Evolutionary conservation across 2,888 invertebrate species (phyloP), one percentile per base, ranked within the genome.

Genomic region (Leucophora obtusa): DNA sequence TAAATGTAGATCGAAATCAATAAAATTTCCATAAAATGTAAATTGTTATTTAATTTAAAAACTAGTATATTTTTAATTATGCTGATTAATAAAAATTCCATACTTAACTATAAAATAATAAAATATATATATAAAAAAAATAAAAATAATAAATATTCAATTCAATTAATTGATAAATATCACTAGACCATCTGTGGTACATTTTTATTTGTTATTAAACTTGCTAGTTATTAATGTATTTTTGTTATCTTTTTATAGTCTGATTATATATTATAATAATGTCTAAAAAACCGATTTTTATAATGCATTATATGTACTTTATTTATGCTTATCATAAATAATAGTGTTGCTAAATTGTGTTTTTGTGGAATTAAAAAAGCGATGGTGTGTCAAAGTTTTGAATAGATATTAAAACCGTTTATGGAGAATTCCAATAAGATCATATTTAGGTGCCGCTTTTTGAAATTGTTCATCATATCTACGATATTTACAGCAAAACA

Each of bases 81-180:
- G 17, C 33, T 15, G 51, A 65, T 66, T 35, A 66, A 66, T 35
- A 33, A 35, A 33, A 38, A 38, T 1, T 38, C 4, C 38, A 11
- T 38, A 2, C 11, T 38, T 11, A 38, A 38, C 38, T 14, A 14
- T 38, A 38, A 38, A 38, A 38, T 14, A 38, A 1, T 11, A n/a
- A n/a, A n/a, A n/a, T n/a, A n/a, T n/a, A n/a, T n/a, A n/a, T n/a
- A n/a, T n/a, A n/a, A n/a, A n/a, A n/a, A n/a, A n/a, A n/a, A n/a
- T n/a, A n/a, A 9, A 38, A 38, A 38, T 35, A 38, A 38, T 38
- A 38, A 11, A 4, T 69, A 11, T 17, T 15, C 14, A 80, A 81
- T 72, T 80, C 71, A 80, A 80, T 81, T 81, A 81, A 76, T 65
- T 69, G 72, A 73, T 73, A 76, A 73, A 69, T 70, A 81, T 73